Percentiles rank a stretch among this genome's conserved stretches.
Evolutionary conservation across 2,797 vertebrate genomes (phyloP).

Genomic region (Acanthis flammea): DNA sequence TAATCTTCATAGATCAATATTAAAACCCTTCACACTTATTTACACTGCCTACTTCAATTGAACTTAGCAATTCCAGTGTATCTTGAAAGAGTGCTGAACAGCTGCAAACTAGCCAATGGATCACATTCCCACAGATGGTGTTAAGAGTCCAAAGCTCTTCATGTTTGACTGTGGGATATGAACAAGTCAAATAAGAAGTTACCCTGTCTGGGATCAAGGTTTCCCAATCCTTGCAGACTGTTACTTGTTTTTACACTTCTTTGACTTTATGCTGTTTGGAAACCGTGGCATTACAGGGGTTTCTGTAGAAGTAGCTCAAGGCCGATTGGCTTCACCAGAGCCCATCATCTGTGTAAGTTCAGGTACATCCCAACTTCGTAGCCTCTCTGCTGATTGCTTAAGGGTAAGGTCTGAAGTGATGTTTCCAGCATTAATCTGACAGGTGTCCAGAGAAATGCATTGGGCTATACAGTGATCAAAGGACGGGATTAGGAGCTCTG

Average conservation of each 20-base stretch:
- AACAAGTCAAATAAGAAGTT: conserved; percentile 42
- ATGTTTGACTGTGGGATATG: conserved; percentile 10
- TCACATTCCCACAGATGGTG: conserved; percentile 51
- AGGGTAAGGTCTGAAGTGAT: neutral
- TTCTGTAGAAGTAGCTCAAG: neutral
- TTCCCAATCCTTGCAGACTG: neutral
- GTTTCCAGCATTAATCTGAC: neutral
- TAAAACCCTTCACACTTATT: conserved; percentile 45
- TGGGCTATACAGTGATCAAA: neutral
- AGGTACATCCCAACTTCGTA: neutral
- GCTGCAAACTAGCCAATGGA: conserved; percentile 41
- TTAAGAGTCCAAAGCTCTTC: conserved; percentile 46
- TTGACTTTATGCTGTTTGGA: neutral
- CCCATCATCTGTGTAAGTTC: neutral
- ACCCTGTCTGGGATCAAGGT: conserved; percentile 1
- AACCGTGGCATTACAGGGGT: neutral
- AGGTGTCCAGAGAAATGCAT: neutral
- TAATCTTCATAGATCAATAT: conserved; percentile 16
- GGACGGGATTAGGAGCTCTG: neutral
- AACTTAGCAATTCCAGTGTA: conserved; percentile 1
- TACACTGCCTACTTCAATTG: conserved; percentile 33
- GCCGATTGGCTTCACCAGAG: neutral
- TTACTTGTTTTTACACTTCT: neutral
- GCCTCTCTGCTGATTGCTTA: neutral
- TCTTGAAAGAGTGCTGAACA: conserved; percentile 48